Base-by-base conservation (phyloP, 2,113 vertebrate species). In the Menura novaehollandiae region DNA sequence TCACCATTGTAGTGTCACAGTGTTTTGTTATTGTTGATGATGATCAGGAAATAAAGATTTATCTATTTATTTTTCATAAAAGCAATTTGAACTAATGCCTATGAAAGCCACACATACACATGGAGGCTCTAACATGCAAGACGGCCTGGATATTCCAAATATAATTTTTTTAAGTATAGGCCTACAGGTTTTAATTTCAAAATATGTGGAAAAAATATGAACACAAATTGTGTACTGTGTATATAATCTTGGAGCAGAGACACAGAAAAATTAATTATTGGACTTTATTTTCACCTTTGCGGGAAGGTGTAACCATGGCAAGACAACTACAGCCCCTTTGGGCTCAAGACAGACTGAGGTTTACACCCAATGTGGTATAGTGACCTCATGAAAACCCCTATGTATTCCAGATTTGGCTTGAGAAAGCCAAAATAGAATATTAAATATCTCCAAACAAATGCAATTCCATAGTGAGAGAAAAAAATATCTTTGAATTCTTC, bases 1-100 rank as follows among this genome's bases (percentile, higher is more conserved):
- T 30, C 0, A 0, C 11, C 49, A 13, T 62, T 59, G 3, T 30
- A 37, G 55, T 35, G 7, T 78, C 39, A 78, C 20, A 52, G 2
- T 2, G 62, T 12, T 58, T 63, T 68, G 5, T 32, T 66, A 5
- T 51, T 32, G 7, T 13, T 53, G 53, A 43, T 64, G 8, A 39
- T 15, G 23, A 41, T 58, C 26, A 56, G 7, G 15, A 72, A 67
- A 63, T 5, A 46, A 59, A 37, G 5, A 43, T 37, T 59, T 52
- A 18, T 33, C 13, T n/a, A 4, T 23, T 62, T 56, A 8, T 24
- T 84, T 80, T 87, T 51, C 23, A 37, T 43, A 56, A 56, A 81
- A 69, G 0, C 11, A 64, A 11, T 30, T 27, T 85, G 26, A 84
- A 69, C 5, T 33, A 60, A 59, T 39, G 16, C 3, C 5, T 44